Evolutionary conservation across 2,797 vertebrate genomes (phyloP), one percentile per base, ranked within the genome.

Genomic region (Centropyge bicolor): DNA sequence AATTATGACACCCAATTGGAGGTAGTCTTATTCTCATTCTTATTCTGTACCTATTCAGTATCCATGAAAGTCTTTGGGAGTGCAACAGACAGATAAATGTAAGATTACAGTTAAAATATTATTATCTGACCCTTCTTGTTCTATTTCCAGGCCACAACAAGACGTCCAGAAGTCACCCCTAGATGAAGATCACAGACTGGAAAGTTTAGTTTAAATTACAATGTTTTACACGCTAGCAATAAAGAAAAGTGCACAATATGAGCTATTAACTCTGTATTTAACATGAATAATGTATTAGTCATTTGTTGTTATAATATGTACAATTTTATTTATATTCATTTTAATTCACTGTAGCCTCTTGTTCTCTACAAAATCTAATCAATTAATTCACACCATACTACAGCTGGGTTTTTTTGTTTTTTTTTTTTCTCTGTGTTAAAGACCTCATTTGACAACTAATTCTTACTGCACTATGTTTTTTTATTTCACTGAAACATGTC

Each of bases 1-100:
- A 82, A 78, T 35, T 3, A 67, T 68, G 61, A 75, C 64, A 56
- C 52, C 20, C 10, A 19, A 59, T 19, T 70, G 22, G 63, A 77
- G 72, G 85, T 93, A 72, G 56, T 56, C 38, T 59, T 81, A 16
- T 75, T 76, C 40, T n/a, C n/a, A n/a, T n/a, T n/a, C 40, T 8
- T 52, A 22, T 52, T 41, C 8, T 64, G 4, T 52, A 35, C 11
- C 46, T 40, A 56, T 31, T 31, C 2, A 45, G 31, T 54, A 24
- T 4, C 8, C 8, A 14, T 17, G 3, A 16, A 54, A 24, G 10
- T 59, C 8, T 11, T 66, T 46, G 31, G 14, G 19, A 43, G 24
- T 43, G 43, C 38, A 55, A n/a, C 27, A 8, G n/a, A 40, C 6
- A 46, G 3, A 48, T 59, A 4, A 46, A 65, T 45, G 5, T 63